Evolutionary conservation across 2,888 invertebrate genomes (phyloP).

Genomic region (Kryphioiulus occultus): DNA sequence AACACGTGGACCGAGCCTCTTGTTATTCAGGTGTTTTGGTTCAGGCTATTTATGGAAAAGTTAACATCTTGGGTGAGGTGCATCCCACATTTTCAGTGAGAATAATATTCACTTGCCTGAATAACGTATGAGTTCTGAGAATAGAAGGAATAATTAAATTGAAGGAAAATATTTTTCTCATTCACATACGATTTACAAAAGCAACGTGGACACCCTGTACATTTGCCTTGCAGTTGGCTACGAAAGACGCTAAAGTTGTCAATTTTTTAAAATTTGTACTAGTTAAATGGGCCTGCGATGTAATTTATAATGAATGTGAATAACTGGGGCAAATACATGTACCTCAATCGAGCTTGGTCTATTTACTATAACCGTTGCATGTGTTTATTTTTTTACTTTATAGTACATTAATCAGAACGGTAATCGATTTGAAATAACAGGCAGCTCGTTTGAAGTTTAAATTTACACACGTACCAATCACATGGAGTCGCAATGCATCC

Average conservation of each 20-base stretch:
- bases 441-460: no score
- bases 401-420: not conserved
- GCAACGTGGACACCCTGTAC: not conserved
- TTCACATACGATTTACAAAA: not conserved
- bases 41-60: not conserved
- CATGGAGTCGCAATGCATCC: no score
- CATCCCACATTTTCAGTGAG: not conserved
- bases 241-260: not conserved
- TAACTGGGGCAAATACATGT: not conserved
- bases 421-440: not conserved
- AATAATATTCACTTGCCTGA: no score
- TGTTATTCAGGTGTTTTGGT: not conserved
- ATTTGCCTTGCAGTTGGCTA: no score
- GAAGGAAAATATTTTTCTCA: no score
- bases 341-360: not conserved
- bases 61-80: not conserved
- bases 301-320: not conserved
- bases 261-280: not conserved
- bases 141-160: no score
- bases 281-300: not conserved
- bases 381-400: not conserved
- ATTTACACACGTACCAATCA: no score
- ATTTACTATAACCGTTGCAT: not conserved
- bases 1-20: not conserved
- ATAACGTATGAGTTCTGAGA: no score